Evolutionary conservation across 2,888 invertebrate genomes (phyloP).

Genomic region (Hecatera dysodea): DNA sequence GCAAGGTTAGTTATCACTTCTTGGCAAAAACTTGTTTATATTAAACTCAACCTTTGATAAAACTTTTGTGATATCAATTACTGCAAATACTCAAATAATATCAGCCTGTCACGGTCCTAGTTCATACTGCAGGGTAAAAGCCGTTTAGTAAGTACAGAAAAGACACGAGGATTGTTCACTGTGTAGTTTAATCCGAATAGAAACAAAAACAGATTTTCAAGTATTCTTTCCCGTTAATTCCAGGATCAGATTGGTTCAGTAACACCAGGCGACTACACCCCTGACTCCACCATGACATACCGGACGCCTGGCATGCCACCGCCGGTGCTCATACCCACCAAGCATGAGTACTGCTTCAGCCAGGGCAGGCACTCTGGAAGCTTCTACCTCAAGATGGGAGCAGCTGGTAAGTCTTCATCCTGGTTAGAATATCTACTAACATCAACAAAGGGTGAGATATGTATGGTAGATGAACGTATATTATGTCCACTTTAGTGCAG

Average conservation of each 20-base stretch:
- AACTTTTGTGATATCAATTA: too few relatives aligned
- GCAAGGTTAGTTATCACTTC: too few relatives aligned
- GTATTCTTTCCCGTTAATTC: slow-evolving; percentile 17
- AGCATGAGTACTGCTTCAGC: slow-evolving; percentile 92
- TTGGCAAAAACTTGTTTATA: too few relatives aligned
- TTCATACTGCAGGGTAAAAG: too few relatives aligned
- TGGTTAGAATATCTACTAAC: neutral
- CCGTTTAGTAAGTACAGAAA: too few relatives aligned
- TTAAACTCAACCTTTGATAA: too few relatives aligned
- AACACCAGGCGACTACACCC: slow-evolving; percentile 75
- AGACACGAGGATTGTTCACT: too few relatives aligned
- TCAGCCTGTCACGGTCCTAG: too few relatives aligned
- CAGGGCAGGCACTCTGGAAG: slow-evolving; percentile 93
- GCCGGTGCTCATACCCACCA: slow-evolving; percentile 84
- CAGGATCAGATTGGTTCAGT: slow-evolving; percentile 70
- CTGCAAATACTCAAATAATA: too few relatives aligned
- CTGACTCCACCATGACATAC: slow-evolving; percentile 66
- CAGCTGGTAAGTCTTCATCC: slow-evolving; percentile 90
- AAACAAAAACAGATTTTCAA: neutral
- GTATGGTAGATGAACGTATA: neutral
- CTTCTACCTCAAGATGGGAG: slow-evolving; percentile 94
- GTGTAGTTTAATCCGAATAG: neutral
- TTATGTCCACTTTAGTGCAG: neutral
- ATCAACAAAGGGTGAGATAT: neutral
- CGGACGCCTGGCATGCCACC: slow-evolving; percentile 76